A percentile compares a stretch with the other conserved stretches of the same genome.
These are phyloP conservation scores for Cygnus olor DNA, from an alignment of 2,797 vertebrate genomes.

Conservation along the genomic window DNA sequence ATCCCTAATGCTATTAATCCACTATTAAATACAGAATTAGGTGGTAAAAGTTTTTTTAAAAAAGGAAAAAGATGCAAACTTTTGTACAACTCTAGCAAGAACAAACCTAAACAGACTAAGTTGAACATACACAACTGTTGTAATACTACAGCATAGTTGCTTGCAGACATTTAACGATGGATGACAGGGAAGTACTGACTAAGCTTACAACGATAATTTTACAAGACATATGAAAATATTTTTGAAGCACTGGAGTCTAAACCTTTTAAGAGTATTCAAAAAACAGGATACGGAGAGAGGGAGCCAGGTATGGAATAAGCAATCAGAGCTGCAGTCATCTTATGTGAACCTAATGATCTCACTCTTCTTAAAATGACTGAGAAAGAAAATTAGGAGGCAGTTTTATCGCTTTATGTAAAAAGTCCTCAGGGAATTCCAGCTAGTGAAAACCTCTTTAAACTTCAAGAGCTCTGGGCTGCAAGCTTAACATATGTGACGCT, in stretches of 20 bases:
- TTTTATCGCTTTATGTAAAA: not conserved
- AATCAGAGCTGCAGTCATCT: not conserved
- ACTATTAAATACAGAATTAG: not conserved
- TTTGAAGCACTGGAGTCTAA: not conserved
- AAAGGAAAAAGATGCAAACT: not conserved
- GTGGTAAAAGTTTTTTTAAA: not conserved
- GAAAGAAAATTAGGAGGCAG: not conserved
- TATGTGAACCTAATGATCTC: not conserved
- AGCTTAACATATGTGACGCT: not conserved
- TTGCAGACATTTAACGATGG: not conserved
- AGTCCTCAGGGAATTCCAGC: not conserved
- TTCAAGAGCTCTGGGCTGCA: not conserved
- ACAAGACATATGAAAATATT: not conserved
- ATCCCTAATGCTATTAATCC: not conserved
- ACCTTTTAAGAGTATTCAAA: not conserved
- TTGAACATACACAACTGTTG: accelerated
- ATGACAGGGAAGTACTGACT: not conserved
- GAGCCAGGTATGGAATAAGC: not conserved
- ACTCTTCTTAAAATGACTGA: not conserved
- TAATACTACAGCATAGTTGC: not conserved
- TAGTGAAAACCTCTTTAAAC: not conserved
- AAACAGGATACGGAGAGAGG: not conserved
- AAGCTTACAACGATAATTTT: not conserved
- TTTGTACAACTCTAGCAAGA: not conserved
- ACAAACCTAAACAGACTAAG: not conserved